Base-by-base conservation (phyloP, 2,797 vertebrate species). In the Sandelia bainsii region DNA sequence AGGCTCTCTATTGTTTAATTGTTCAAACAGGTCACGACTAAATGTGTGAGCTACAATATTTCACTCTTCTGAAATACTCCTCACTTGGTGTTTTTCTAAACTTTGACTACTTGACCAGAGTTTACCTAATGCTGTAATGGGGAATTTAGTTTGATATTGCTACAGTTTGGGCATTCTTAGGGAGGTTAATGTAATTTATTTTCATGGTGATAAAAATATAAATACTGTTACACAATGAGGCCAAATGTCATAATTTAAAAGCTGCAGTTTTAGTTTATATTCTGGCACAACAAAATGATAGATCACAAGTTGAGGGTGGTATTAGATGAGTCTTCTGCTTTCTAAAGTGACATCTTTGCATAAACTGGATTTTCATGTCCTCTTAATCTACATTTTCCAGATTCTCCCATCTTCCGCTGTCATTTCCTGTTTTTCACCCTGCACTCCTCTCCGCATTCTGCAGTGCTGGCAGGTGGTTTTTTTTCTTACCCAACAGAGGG, bases 401-500 rank as follows among this genome's bases (percentile, higher is more conserved):
- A 75, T 73, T 61, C 66, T 64, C 37, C 32, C 61, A 54, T 60
- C 69, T 71, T 51, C 65, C 49, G 0, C 13, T 45, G 72, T 61
- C 46, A 81, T 74, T 89, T 90, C 85, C 82, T 86, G 68, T 83
- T 87, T 73, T 82, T 22, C 58, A 25, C 9, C 14, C 0, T 1
- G 8, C 53, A 58, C 40, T 48, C 1, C 3, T 69, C 48, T 59
- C 39, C 52, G 50, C 65, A 0, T 27, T 74, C 51, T 80, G 69
- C 74, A 84, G 58, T 71, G 45, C 51, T 67, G 37, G 49, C 65
- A 58, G 16, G 13, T 76, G 32, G 22, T 40, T 29, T 46, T 29
- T 12, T 50, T 58, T 17, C 39, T 6, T n/a, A 2, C 7, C 80
- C 90, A 81, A 69, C 72, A 93, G 93, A 81, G 87, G 92, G 91